Percentiles rank a stretch among this genome's conserved stretches.
phyloP scores from a whole-genome alignment of 2,888 invertebrate species.

The Orgyia antiqua region DNA sequence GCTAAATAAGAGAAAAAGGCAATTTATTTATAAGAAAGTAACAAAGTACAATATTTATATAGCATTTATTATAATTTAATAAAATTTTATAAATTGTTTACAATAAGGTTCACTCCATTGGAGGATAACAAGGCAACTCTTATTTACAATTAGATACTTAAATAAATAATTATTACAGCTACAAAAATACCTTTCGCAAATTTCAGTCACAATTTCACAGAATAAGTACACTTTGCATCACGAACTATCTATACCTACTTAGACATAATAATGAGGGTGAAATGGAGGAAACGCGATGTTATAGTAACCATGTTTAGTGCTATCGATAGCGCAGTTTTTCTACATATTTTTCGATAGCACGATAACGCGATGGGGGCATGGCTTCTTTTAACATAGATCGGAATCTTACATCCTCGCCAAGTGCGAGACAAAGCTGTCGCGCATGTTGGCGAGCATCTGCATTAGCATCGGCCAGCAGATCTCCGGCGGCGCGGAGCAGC shows the following conservation, averaged over 20 bases:
- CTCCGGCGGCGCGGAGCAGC: constrained; percentile 88
- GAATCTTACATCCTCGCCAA: constrained; percentile 87
- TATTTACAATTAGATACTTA: constrained; percentile 15
- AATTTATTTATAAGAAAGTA: too few relatives aligned
- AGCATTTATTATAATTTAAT: constrained; percentile 17
- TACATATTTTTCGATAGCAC: constrained; percentile 90
- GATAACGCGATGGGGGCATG: constrained; percentile 86
- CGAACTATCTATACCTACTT: neutral
- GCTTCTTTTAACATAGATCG: constrained; percentile 87
- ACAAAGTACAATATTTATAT: too few relatives aligned
- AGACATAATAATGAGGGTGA: too few relatives aligned
- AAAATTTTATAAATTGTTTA: constrained; percentile 28
- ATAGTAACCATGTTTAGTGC: too few relatives aligned
- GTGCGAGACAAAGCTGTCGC: constrained; percentile 84
- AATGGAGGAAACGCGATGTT: too few relatives aligned
- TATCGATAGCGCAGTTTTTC: constrained; percentile 69
- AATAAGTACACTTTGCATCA: constrained; percentile 6
- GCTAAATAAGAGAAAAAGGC: too few relatives aligned
- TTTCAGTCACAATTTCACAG: constrained; percentile 46
- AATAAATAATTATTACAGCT: constrained; percentile 20
- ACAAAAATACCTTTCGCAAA: constrained; percentile 66
- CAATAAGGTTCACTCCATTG: constrained; percentile 44
- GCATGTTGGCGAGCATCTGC: constrained; percentile 90
- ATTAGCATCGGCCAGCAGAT: constrained; percentile 90
- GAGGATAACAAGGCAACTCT: constrained; percentile 47